Percentiles rank a stretch among this genome's conserved stretches.
phyloP scores from a whole-genome alignment of 2,888 invertebrate species.

The Sphinx pinastri region DNA sequence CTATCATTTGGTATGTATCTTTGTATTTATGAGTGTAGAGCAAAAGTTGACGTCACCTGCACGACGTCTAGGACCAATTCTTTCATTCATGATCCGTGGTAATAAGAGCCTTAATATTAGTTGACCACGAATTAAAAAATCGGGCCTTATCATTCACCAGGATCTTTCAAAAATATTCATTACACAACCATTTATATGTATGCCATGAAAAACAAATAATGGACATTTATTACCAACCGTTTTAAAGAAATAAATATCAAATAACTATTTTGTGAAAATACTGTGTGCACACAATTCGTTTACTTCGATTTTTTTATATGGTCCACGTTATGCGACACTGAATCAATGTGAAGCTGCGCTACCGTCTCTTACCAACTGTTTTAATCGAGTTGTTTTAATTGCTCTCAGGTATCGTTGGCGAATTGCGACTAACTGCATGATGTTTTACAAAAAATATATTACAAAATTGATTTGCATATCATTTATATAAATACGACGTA shows the following conservation, averaged over 20 bases:
- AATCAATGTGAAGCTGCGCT: conserved; percentile 10
- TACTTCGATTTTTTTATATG: neutral
- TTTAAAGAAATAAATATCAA: neutral
- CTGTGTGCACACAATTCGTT: neutral
- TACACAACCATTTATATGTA: no score
- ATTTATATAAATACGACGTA: no score
- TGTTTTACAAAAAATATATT: conserved; percentile 20
- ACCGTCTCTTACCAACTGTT: neutral
- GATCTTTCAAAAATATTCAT: no score
- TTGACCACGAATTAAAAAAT: no score
- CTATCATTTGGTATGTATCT: no score
- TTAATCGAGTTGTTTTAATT: conserved; percentile 29
- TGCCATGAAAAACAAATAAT: no score
- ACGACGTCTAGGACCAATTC: no score
- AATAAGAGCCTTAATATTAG: no score
- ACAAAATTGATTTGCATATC: neutral
- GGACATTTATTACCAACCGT: neutral
- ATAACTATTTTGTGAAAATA: neutral
- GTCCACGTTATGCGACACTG: neutral
- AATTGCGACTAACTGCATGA: conserved; percentile 18
- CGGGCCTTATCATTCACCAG: no score
- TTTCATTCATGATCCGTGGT: no score
- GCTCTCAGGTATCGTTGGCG: conserved; percentile 29
- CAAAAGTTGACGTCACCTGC: no score
- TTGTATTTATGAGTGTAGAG: no score